Base-by-base conservation (phyloP, 2,888 invertebrate genomes). In the Heliconius aoede region DNA sequence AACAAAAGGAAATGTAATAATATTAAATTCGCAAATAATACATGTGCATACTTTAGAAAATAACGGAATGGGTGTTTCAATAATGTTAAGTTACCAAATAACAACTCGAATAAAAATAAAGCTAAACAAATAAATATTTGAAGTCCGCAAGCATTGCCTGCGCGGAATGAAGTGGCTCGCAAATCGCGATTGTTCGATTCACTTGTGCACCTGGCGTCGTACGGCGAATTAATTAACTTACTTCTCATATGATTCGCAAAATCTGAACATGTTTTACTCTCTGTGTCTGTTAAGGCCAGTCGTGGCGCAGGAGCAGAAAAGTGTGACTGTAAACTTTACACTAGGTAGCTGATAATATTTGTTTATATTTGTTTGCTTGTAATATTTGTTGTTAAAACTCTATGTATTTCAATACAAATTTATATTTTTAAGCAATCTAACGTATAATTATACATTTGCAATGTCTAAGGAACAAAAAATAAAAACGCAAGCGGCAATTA, bases 401-500 rank as follows among this genome's bases (percentile, higher is more conserved):
- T 46, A 51, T 51, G 1, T 9, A 3, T 55, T n/a, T n/a, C 21
- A 55, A 55, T 55, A 46, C 28, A 46, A 67, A 5, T 11, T 1
- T 9, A 68, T 28, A 51, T 32, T 68, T 51, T 51, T n/a, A 13
- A 30, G 26, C 21, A 32, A 15, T 30, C 15, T 30, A 30, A 46
- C n/a, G 1, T 15, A n/a, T 55, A 55, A 69, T 24, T 15, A 69
- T n/a, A 68, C 21, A 60, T 51, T 21, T 74, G 74, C 18, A 21
- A 32, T 60, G n/a, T n/a, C 4, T 36, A 24, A 72, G 69, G 40
- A 73, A 67, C 13, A 18, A 55, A n/a, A 8, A n/a, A 51, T 46
- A 58, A 36, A 74, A 76, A 46, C 58, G 79, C 82, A 83, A 83
- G 82, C 84, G 80, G 83, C 83, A 86, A 87, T 88, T 87, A 85